phyloP scores from a whole-genome alignment of 2,888 invertebrate genomes.

The Nomada fabriciana region DNA sequence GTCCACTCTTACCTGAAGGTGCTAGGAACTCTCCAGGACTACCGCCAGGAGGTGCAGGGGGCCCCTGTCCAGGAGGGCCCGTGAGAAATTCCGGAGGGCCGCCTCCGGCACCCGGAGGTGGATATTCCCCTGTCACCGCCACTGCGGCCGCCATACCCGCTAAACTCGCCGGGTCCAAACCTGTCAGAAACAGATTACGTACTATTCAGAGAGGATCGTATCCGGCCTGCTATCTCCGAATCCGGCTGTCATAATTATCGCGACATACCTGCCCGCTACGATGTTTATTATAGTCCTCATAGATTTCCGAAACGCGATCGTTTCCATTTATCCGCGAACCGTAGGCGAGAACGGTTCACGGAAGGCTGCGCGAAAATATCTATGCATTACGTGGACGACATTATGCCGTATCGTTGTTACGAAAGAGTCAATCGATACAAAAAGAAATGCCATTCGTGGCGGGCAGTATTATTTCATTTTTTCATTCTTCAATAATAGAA shows the following conservation, averaged over 20 bases:
- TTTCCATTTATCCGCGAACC: conserved; percentile 10
- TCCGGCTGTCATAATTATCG: conserved; percentile 72
- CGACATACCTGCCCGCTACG: conserved; percentile 64
- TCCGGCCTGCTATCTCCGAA: conserved; percentile 77
- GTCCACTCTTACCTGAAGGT: conserved; percentile 79
- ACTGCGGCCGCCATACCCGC: conserved; percentile 83
- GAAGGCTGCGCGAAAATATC: too few species aligned
- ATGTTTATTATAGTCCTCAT: conserved; percentile 62
- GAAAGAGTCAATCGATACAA: too few species aligned
- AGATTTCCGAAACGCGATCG: conserved; percentile 23
- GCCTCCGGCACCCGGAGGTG: conserved; percentile 83
- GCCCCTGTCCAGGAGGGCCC: conserved; percentile 83
- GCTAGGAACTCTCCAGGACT: conserved; percentile 83
- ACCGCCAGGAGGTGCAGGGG: conserved; percentile 82
- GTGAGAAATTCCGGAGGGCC: conserved; percentile 83
- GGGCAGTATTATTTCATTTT: neutral
- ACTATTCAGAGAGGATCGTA: conserved; percentile 77
- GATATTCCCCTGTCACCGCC: conserved; percentile 83
- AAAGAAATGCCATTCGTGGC: too few species aligned
- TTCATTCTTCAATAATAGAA: neutral
- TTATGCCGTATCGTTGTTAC: neutral
- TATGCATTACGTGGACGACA: neutral
- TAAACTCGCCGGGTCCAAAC: conserved; percentile 83
- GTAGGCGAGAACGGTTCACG: too few species aligned
- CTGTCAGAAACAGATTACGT: conserved; percentile 81